These are phyloP conservation scores for Wasmannia auropunctata DNA, from an alignment of 1,140 invertebrate genomes.

Conservation along the genomic window DNA sequence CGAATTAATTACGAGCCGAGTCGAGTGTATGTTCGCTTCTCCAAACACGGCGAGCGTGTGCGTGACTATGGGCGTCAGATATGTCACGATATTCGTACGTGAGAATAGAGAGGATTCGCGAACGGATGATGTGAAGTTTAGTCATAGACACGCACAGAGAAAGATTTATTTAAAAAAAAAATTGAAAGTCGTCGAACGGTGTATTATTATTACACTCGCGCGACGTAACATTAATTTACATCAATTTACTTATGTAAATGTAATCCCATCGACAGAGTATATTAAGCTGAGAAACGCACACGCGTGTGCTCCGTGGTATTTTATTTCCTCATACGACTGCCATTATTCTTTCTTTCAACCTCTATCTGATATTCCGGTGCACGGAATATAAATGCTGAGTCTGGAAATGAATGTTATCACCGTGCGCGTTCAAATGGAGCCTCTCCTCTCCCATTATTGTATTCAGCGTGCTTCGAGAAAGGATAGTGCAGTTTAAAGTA, in stretches of 20 bases:
- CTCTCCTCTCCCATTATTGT: conserved; percentile 3
- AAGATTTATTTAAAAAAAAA: neutral
- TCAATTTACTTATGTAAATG: neutral
- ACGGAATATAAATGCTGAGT: neutral
- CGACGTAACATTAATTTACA: neutral
- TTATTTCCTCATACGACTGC: neutral
- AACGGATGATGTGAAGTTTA: neutral
- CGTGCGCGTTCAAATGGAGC: neutral
- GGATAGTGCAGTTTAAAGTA: neutral
- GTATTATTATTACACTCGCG: neutral
- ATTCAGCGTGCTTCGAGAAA: neutral
- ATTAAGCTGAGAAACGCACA: neutral
- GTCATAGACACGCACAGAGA: neutral
- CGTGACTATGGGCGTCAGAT: neutral
- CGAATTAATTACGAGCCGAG: conserved; percentile 82
- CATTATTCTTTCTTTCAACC: conserved; percentile 2
- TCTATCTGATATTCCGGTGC: conserved; percentile 20
- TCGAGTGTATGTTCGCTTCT: neutral
- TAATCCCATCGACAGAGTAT: neutral
- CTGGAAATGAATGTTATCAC: conserved; percentile 32
- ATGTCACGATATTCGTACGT: neutral
- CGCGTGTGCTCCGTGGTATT: neutral
- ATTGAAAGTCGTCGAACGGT: too few species aligned
- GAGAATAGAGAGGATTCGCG: neutral
- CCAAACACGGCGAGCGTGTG: neutral